Base-by-base conservation (phyloP, 2,797 vertebrate species). In the Hirundo rustica region DNA sequence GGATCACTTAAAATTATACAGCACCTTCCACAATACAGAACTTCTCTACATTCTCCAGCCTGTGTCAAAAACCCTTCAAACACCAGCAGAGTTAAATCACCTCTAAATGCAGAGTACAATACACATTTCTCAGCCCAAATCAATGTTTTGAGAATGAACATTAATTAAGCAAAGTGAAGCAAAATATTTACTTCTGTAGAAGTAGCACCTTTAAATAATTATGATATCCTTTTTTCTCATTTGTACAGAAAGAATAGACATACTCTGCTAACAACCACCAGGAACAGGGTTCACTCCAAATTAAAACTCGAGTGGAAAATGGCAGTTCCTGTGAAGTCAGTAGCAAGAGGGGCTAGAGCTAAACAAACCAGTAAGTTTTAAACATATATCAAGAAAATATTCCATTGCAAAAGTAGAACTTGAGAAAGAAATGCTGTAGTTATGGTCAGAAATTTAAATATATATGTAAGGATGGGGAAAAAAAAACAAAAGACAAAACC, bases 131-230 rank as follows among this genome's bases (percentile, higher is more conserved):
- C 38, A 78, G 62, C 16, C 16, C 40, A 88, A 72, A 81, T 38
- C n/a, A 38, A 44, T 0, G 2, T 19, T 77, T 30, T 51, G 44
- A 78, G 66, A 81, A 86, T 5, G 20, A 23, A 72, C 66, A 75
- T 91, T 48, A 75, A 91, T 66, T 64, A 83, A 57, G 66, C 38
- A 72, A 50, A 76, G n/a, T 51, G n/a, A 90, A 86, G 22, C 1
- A 78, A 89, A 91, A 68, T 30, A 54, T 76, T 85, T 93, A 71
- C 51, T 66, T 92, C 68, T 81, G 29, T 79, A 81, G 32, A 92
- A 75, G 36, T 5, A 42, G n/a, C 12, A 57, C 10, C 27, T 18
- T 68, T 66, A 81, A 65, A 45, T 54, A 68, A 81, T 0, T 0
- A 83, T 60, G 6, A 73, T 15, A 6, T 65, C 8, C 4, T 20